phyloP scores from a whole-genome alignment of 2,113 vertebrate genomes.

The Setophaga kirtlandii region DNA sequence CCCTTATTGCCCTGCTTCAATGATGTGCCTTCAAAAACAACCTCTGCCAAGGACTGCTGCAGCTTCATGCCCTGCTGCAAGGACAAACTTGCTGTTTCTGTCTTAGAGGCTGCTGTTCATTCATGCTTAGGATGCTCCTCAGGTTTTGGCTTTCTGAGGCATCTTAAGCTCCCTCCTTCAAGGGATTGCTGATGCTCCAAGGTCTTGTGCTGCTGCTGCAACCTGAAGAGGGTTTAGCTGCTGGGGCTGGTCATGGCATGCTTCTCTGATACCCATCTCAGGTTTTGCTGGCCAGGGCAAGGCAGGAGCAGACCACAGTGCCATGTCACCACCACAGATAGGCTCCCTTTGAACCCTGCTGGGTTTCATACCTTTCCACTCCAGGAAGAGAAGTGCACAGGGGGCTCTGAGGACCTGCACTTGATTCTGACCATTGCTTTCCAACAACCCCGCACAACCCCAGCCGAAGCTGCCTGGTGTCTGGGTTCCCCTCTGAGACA shows the following conservation, averaged over 20 bases:
- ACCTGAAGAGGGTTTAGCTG: neutral
- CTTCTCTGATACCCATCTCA: neutral
- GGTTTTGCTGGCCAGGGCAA: neutral
- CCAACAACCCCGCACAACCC: accelerated
- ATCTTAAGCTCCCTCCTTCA: neutral
- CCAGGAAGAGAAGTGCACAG: neutral
- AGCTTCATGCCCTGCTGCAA: neutral
- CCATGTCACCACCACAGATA: neutral
- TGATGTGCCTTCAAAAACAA: neutral
- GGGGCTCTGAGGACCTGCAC: neutral
- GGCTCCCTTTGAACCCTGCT: neutral
- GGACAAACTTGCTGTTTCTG: neutral
- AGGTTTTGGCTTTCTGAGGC: neutral
- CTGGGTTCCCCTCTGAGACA: neutral
- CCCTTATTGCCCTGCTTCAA: neutral
- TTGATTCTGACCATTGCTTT: neutral
- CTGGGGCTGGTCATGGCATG: neutral
- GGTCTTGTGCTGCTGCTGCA: neutral
- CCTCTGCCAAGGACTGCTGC: neutral
- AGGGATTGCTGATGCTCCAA: neutral
- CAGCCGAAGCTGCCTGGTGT: neutral
- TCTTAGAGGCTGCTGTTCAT: neutral
- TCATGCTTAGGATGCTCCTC: neutral
- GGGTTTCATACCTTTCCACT: neutral
- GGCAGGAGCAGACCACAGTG: neutral